A percentile compares a stretch with the other conserved stretches of the same genome.
Evolutionary conservation across 2,888 invertebrate species (phyloP).

Genomic region (Mimumesa dahlbomi): DNA sequence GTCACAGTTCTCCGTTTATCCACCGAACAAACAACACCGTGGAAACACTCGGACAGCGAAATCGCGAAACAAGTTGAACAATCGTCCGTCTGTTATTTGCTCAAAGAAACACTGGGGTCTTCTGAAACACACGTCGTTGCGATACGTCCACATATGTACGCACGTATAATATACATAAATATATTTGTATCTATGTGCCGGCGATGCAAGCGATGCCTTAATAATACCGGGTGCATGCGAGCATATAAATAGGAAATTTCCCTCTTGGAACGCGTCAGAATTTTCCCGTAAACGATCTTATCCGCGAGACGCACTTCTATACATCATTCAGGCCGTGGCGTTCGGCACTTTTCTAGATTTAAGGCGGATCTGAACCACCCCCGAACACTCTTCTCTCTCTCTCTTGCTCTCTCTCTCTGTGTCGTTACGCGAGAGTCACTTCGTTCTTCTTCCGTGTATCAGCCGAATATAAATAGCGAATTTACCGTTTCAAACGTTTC

Average conservation of each 20-base stretch:
- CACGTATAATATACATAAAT: too few species aligned
- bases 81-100: too few species aligned
- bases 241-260: constrained; percentile 66
- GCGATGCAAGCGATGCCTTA: constrained; percentile 14
- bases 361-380: constrained; percentile 1
- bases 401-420: constrained; percentile 7
- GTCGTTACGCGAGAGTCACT: constrained; percentile 23
- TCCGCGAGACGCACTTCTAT: constrained; percentile 10
- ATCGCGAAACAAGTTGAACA: too few species aligned
- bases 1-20: too few species aligned
- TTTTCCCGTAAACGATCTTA: constrained; percentile 29
- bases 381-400: neutral
- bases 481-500: constrained; percentile 66
- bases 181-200: too few species aligned
- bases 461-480: constrained; percentile 72
- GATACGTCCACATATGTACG: too few species aligned
- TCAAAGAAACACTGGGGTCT: too few species aligned
- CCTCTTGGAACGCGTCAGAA: constrained; percentile 19
- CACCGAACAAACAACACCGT: too few species aligned
- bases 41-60: too few species aligned
- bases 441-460: constrained; percentile 54
- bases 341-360: constrained; percentile 43
- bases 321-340: constrained; percentile 27
- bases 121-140: too few species aligned
- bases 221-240: constrained; percentile 32